phyloP scores from a whole-genome alignment of 2,113 vertebrate species.

The Neotragus moschatus region DNA sequence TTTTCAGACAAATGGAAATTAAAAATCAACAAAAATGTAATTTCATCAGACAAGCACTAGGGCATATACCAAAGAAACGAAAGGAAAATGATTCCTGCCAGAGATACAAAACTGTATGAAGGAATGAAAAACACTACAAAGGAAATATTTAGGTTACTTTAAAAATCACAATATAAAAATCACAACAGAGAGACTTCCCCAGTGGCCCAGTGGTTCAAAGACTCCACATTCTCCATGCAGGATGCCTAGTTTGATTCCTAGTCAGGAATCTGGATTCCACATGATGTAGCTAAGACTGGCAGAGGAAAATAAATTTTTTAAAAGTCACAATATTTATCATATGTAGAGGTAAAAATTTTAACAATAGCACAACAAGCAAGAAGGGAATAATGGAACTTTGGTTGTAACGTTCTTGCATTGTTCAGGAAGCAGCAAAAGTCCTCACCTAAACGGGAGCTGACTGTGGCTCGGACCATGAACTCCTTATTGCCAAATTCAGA shows the following conservation, averaged over 20 bases:
- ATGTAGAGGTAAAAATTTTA: neutral
- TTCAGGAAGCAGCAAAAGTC: neutral
- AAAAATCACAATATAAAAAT: too few species aligned
- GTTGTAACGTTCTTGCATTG: neutral
- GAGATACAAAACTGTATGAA: neutral
- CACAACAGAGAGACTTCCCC: neutral
- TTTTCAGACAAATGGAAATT: neutral
- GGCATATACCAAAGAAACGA: neutral
- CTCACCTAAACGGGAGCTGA: neutral
- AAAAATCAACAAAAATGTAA: neutral
- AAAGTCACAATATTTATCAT: neutral
- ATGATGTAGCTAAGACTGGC: neutral
- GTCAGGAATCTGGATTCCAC: neutral
- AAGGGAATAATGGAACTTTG: neutral
- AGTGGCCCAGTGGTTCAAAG: neutral
- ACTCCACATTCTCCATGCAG: rapidly evolving
- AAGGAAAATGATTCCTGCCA: neutral
- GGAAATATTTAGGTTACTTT: neutral
- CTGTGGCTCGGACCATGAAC: too few species aligned
- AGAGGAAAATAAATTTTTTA: neutral
- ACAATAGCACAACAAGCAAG: neutral
- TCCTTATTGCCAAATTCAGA: too few species aligned
- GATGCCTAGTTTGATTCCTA: neutral
- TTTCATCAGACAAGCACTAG: neutral
- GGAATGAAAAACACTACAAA: neutral